Base-by-base conservation (phyloP, 2,797 vertebrate species). In the Sebastes steindachneri region DNA sequence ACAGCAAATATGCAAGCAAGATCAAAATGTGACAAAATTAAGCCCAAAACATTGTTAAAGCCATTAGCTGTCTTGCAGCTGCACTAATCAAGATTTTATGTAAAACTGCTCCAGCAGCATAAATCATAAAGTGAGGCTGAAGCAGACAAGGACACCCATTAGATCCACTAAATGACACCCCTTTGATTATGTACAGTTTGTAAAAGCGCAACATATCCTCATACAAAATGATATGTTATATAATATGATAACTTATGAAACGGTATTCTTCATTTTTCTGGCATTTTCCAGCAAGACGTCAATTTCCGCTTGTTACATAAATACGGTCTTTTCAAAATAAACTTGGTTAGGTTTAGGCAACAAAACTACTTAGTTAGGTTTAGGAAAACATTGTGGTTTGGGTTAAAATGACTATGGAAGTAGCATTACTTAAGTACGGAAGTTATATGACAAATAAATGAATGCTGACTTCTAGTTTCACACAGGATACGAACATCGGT, bases 81-180 rank as follows among this genome's bases (percentile, higher is more conserved):
- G 84, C 74, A 71, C 79, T 83, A 75, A 88, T 90, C 80, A 92
- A 75, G 63, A 74, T 88, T 76, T 81, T 85, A 78, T 88, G 73
- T 69, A 73, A 82, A 86, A 86, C 72, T 55, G 10, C 12, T 62
- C 10, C 25, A 23, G 15, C 77, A 41, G 78, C 53, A 78, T 73
- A 68, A 89, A 80, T 87, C 55, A 80, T 12, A 70, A 62, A 75
- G 53, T 58, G 5, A 79, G 28, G 23, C 73, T 68, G 55, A 66
- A 55, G 58, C 28, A 63, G 48, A 77, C 57, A 66, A 85, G 51
- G 59, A 59, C 41, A 57, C 25, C 57, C 45, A 82, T 83, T 86
- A 75, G 68, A 86, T 83, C 45, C 55, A 84, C 17, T 54, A 86
- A 73, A 82, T 59, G 53, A 75, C 41, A 79, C 33, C 31, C 21